Evolutionary conservation across 2,113 vertebrate genomes (phyloP).

Genomic region (Syngnathus typhle): DNA sequence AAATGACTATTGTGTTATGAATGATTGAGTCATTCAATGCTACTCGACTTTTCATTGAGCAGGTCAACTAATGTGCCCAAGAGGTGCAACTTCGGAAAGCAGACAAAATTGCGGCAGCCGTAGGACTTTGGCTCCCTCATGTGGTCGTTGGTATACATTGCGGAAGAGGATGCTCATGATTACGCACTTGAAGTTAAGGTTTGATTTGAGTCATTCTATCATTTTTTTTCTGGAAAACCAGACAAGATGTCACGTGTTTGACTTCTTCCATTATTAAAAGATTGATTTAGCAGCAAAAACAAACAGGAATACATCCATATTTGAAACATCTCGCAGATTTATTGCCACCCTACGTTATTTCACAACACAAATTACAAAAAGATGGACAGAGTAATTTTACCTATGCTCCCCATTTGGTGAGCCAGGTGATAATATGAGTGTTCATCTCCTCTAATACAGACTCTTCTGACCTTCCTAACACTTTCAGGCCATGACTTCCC

Average conservation of each 20-base stretch:
- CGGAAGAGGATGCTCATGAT: too few relatives aligned
- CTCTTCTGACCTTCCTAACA: constrained; percentile 75
- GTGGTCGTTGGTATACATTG: constrained; percentile 14
- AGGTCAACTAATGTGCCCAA: constrained; percentile 21
- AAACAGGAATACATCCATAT: too few relatives aligned
- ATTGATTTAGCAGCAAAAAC: too few relatives aligned
- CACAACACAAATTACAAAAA: not conserved
- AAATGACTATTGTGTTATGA: not conserved
- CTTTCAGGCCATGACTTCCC: constrained; percentile 82
- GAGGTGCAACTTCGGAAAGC: not conserved
- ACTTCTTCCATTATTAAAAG: too few relatives aligned
- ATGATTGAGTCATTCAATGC: constrained; percentile 1
- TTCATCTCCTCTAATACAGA: constrained; percentile 84
- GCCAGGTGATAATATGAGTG: constrained; percentile 77
- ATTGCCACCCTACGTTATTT: too few relatives aligned
- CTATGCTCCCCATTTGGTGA: constrained; percentile 38
- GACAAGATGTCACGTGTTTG: too few relatives aligned
- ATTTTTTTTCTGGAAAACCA: too few relatives aligned
- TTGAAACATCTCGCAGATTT: too few relatives aligned
- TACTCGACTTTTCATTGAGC: not conserved
- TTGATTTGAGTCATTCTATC: too few relatives aligned
- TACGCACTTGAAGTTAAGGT: too few relatives aligned
- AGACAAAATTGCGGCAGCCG: not conserved
- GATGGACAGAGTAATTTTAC: not conserved
- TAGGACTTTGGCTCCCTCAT: constrained; percentile 36